Base-by-base conservation (phyloP, 2,888 invertebrate genomes). In the Rugalucina vietnamica region DNA sequence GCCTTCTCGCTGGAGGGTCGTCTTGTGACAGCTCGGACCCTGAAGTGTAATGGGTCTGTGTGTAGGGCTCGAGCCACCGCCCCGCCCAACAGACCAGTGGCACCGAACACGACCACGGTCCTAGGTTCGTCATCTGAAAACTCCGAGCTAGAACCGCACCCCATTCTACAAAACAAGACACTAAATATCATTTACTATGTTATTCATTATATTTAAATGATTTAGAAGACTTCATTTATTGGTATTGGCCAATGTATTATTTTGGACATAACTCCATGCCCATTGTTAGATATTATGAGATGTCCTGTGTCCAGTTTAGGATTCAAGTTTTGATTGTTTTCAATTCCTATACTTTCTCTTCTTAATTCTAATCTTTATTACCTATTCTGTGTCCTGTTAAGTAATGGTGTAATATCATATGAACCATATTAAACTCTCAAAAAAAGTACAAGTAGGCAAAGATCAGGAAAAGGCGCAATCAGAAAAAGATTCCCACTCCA, bases 51-150 rank as follows among this genome's bases (percentile, higher is more conserved):
- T 4, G 90, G 89, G 60, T 91, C 91, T 65, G 82, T 88, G 10
- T 90, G 82, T 54, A 94, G 84, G n/a, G 92, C 90, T 60, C 89
- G 81, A 36, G 92, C 91, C 24, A 94, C 93, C 4, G 93, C 89
- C 0, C 93, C 93, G 0, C 94, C 94, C 57, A 93, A 90, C 24
- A 88, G 76, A 0, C 94, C 94, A 0, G 93, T 93, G 36, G 94
- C 93, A 1, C 93, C 94, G 76, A 94, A 93, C 10, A 94, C 93
- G 3, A 91, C 91, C 12, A 93, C 89, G 0, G 90, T 89, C 75
- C 89, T 79, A n/a, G 90, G 90, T 37, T 90, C 92, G 39, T 90
- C 90, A n/a, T 89, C 89, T 37, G 83, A 86, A 32, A 88, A 84
- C 70, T 90, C 90, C 24, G 82, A 85, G 60, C 91, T 91, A 2